These are phyloP conservation scores for Sparus aurata DNA, from an alignment of 2,797 vertebrate genomes.

Conservation along the genomic window DNA sequence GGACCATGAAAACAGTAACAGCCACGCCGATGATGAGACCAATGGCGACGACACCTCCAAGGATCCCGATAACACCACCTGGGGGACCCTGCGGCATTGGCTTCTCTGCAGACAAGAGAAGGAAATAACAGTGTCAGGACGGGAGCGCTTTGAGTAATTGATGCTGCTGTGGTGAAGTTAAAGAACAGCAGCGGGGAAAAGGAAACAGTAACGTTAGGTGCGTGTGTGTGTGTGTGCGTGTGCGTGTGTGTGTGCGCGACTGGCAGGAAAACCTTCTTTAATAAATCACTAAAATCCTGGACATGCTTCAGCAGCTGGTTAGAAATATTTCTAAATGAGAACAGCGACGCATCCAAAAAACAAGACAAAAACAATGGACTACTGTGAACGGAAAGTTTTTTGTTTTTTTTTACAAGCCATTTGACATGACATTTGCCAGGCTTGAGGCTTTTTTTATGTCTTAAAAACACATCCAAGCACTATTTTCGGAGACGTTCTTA, in stretches of 20 bases:
- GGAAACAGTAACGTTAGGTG: neutral
- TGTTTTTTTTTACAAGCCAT: conserved; percentile 35
- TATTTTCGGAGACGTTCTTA: conserved; percentile 65
- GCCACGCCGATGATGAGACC: conserved; percentile 87
- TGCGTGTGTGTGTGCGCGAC: too few relatives aligned
- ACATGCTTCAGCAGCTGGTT: neutral
- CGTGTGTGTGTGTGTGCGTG: neutral
- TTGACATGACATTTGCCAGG: conserved; percentile 49
- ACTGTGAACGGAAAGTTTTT: conserved; percentile 26
- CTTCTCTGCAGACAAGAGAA: conserved; percentile 86
- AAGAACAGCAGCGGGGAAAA: conserved; percentile 1
- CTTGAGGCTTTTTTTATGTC: conserved; percentile 48
- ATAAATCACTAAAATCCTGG: conserved; percentile 31
- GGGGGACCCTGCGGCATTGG: conserved; percentile 87
- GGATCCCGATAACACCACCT: conserved; percentile 87
- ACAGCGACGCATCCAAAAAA: conserved; percentile 19
- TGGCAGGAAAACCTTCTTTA: neutral
- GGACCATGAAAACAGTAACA: conserved; percentile 88
- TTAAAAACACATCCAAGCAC: conserved; percentile 56
- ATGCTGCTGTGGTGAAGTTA: conserved; percentile 42
- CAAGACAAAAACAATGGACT: conserved; percentile 30
- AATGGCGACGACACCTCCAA: conserved; percentile 87
- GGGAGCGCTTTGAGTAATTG: conserved; percentile 48
- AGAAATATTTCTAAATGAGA: conserved; percentile 26
- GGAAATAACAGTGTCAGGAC: conserved; percentile 62